Base-by-base conservation (phyloP, 2,113 vertebrate species). In the Copsychus sechellarum region DNA sequence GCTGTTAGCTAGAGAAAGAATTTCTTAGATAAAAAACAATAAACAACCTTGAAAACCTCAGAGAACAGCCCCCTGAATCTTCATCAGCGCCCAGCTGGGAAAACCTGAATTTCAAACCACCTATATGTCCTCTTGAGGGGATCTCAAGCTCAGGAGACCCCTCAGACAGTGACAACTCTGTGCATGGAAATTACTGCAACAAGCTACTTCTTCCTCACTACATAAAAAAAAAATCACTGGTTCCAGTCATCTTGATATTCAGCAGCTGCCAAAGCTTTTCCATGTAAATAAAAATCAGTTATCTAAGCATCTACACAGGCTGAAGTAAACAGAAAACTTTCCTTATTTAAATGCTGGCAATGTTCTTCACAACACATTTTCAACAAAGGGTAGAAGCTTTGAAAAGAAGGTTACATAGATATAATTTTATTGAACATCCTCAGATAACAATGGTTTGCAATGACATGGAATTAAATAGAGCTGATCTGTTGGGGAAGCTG, bases 401-500 rank as follows among this genome's bases (percentile, higher is more conserved):
- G 67, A 28, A 42, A 69, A 72, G 6, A 77, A 33, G 14, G 24
- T 65, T 40, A 34, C 12, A 22, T 8, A 12, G n/a, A 18, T 40
- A 53, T 16, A n/a, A 65, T 65, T 70, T 48, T 38, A 57, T 4
- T 62, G 25, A 65, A 81, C 1, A 1, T 28, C 23, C 11, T 40
- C 23, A 74, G 6, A 36, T 25, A 88, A 66, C 0, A 12, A 33
- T 22, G 26, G 54, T 7, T 26, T 73, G 18, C 64, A 51, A 72
- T 11, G 47, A 20, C 51, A 53, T 3, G 17, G 48, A 73, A 54
- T 20, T 61, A 17, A 79, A 60, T 2, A n/a, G 0, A 0, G 10
- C 8, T 56, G 4, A 20, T 34, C 40, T 48, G 4, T 0, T 51
- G 14, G 12, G 34, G 9, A 84, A 73, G 56, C 25, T 54, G 81